Percentiles rank a stretch among this genome's conserved stretches.
Evolutionary conservation across 2,113 vertebrate genomes (phyloP).

Genomic region (Trichechus manatus): DNA sequence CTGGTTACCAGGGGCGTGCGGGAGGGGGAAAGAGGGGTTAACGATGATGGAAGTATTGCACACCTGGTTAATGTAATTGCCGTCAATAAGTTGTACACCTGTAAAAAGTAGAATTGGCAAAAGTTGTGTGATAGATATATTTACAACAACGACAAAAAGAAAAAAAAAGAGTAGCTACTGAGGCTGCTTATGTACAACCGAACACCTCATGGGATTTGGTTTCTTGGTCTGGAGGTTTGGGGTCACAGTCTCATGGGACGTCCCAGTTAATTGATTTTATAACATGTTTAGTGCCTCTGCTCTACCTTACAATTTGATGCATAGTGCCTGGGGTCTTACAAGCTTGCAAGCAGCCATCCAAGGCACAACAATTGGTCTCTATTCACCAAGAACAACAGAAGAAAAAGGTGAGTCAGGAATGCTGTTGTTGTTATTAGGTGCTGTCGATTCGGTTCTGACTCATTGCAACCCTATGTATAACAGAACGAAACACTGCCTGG

Average conservation of each 20-base stretch:
- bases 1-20: background rate
- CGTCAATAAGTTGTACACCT: background rate
- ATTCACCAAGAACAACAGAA: background rate
- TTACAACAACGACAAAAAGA: background rate
- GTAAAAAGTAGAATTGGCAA: background rate
- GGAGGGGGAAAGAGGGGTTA: no score
- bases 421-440: no score
- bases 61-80: background rate
- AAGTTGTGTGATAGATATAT: background rate
- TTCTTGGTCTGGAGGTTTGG: background rate
- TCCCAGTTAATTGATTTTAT: background rate
- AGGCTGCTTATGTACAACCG: background rate
- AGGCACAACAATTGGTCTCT: background rate
- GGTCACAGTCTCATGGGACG: background rate
- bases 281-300: background rate
- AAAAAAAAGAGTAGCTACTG: background rate
- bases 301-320: background rate
- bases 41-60: background rate
- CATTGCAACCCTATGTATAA: no score
- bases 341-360: background rate
- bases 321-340: background rate
- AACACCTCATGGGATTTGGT: background rate
- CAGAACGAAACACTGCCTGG: no score
- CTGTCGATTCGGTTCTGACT: no score
- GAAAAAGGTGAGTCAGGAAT: background rate